Evolutionary conservation across 2,888 invertebrate genomes (phyloP).

Genomic region (Caenorhabditis auriculariae): DNA sequence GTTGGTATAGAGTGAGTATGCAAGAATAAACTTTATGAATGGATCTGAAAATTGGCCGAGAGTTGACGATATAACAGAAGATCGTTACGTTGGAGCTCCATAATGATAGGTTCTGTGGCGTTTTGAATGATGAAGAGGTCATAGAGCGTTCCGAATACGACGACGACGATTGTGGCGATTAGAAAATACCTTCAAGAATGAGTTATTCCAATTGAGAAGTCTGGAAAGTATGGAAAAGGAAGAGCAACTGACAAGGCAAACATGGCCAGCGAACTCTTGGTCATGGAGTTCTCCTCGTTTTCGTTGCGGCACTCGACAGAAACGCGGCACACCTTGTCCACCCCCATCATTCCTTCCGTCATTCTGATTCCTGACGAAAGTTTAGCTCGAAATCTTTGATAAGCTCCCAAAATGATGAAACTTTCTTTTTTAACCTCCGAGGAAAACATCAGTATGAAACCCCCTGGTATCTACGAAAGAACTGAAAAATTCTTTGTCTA

Average conservation of each 20-base stretch:
- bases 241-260: constrained; percentile 40
- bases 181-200: constrained; percentile 43
- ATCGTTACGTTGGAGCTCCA: constrained; percentile 6
- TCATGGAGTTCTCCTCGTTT: constrained; percentile 46
- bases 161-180: constrained; percentile 47
- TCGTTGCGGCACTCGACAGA: constrained; percentile 57
- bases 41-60: constrained; percentile 21
- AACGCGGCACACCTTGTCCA: constrained; percentile 56
- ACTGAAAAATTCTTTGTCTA: too few species aligned
- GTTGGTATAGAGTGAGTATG: constrained; percentile 69
- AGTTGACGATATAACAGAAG: constrained; percentile 3
- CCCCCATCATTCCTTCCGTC: constrained; percentile 47
- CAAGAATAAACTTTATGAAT: constrained; percentile 52
- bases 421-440: constrained; percentile 5
- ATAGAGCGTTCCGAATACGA: constrained; percentile 58
- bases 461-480: too few species aligned
- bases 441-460: too few species aligned
- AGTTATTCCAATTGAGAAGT: neutral
- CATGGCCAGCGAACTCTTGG: constrained; percentile 47
- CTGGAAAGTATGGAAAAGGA: neutral
- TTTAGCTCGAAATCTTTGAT: neutral
- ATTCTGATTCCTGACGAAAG: constrained; percentile 46
- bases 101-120: constrained; percentile 4
- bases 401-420: neutral
- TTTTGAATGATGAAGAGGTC: constrained; percentile 54